phyloP scores from a whole-genome alignment of 2,113 vertebrate species.

The Zootoca vivipara region DNA sequence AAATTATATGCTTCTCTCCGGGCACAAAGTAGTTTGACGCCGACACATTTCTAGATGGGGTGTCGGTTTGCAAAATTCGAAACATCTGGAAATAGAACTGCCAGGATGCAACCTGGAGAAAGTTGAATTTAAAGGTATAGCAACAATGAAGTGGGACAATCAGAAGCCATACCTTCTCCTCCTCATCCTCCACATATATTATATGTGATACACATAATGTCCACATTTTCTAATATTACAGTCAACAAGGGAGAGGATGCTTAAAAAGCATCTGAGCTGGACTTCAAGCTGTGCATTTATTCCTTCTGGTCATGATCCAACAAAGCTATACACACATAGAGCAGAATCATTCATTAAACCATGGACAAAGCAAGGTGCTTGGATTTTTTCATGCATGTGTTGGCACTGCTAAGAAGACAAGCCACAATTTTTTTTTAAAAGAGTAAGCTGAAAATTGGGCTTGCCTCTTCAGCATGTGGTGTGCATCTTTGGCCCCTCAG shows the following conservation, averaged over 20 bases:
- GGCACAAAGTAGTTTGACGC: background rate
- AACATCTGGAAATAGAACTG: background rate
- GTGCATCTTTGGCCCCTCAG: too few species aligned
- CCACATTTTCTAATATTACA: background rate
- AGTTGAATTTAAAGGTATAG: background rate
- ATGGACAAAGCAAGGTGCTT: too few species aligned
- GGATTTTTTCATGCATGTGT: background rate
- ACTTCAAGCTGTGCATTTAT: background rate
- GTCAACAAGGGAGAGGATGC: background rate
- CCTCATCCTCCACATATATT: background rate
- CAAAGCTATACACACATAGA: background rate
- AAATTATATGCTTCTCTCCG: slow-evolving; percentile 58
- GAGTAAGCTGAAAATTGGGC: background rate
- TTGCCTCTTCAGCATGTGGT: background rate
- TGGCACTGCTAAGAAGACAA: background rate
- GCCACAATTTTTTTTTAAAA: background rate
- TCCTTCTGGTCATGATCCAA: background rate
- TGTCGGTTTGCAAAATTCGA: background rate
- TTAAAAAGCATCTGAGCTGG: background rate
- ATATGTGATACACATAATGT: background rate
- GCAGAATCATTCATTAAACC: background rate
- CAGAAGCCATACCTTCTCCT: background rate
- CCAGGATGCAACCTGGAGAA: background rate
- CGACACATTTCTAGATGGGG: background rate
- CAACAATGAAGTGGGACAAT: background rate